Evolutionary conservation across 2,888 invertebrate genomes (phyloP), one percentile per base, ranked within the genome.

Genomic region (Tineola bisselliella): DNA sequence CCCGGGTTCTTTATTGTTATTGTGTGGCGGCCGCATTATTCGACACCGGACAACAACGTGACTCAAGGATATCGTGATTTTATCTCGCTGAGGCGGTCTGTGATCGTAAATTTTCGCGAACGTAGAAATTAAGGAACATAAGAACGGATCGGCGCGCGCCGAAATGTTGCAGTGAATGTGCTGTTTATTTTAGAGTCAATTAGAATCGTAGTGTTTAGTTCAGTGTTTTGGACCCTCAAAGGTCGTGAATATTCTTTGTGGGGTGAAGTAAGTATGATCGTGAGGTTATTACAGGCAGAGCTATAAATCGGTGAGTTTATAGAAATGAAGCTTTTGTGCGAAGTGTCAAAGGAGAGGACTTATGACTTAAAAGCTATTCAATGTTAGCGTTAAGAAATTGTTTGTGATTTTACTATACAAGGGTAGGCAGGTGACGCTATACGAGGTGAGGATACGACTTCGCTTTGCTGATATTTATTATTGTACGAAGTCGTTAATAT

Each of bases 81-180:
- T 54, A 54, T 54, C 54, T 48, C 48, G 48, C 48, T 48, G n/a
- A 48, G 48, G 54, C 48, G 48, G 48, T 54, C 54, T 54, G 54
- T 25, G 54, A 54, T 25, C 54, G 25, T 54, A 54, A 54, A 54
- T 54, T 54, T 54, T 54, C 54, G 54, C 54, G 54, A 18, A 54
- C 48, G 54, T 25, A 54, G 54, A 25, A 54, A 25, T 54, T 54
- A 54, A 25, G 17, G 25, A 10, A 54, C 54, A 54, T 17, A 12
- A 18, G 19, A 25, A 54, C 5, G 12, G 18, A 61, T 30, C 57
- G 61, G 59, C 62, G 62, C 62, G 62, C 62, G 59, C 59, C 59
- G 59, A 52, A 48, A 13, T 57, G 17, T 56, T 56, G 19, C 25
- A 61, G 61, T 61, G 33, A 56, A 54, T 56, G 56, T 56, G 60